Evolutionary conservation across 2,797 vertebrate species (phyloP), one percentile per base, ranked within the genome.

Genomic region (Silurus aristotelis): DNA sequence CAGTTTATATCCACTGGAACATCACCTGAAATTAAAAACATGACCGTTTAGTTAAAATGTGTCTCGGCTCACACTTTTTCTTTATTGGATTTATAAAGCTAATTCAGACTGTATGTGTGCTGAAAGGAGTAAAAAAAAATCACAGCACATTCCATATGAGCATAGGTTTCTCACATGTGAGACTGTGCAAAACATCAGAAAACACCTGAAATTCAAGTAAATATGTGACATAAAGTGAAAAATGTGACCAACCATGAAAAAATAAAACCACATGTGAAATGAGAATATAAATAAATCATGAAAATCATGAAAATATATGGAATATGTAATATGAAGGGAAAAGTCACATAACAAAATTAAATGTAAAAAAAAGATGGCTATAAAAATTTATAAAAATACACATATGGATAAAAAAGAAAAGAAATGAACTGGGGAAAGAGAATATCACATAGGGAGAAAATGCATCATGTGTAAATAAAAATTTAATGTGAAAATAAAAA

Each of bases 31-130:
- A 71, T 81, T 61, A 84, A 43, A 55, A 76, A 84, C 58, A 13
- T 83, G 76, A 75, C 82, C 56, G 27, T 86, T 73, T 66, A 46
- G 55, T 8, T 80, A 63, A 66, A 58, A 48, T 83, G 17, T 22
- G 68, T 43, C 61, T 61, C 3, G 43, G 7, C 7, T n/a, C 6
- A 17, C 9, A 19, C 46, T 25, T 73, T n/a, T n/a, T 10, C 8
- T 67, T 5, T 13, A 38, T 79, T 38, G 12, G 55, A 58, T 6
- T 38, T 8, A 60, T 20, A 13, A 20, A 75, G 67, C 73, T 56
- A 86, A 85, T 88, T 67, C 22, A 83, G 58, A 31, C 63, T 80
- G 68, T 71, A 83, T 85, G 73, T 86, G 78, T 56, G 46, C 66
- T 64, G 22, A 52, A 63, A 67, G 75, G 15, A 66, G 58, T n/a